Conservation (phyloP, 2,888 invertebrate genomes). For the Nomada fabriciana region DNA sequence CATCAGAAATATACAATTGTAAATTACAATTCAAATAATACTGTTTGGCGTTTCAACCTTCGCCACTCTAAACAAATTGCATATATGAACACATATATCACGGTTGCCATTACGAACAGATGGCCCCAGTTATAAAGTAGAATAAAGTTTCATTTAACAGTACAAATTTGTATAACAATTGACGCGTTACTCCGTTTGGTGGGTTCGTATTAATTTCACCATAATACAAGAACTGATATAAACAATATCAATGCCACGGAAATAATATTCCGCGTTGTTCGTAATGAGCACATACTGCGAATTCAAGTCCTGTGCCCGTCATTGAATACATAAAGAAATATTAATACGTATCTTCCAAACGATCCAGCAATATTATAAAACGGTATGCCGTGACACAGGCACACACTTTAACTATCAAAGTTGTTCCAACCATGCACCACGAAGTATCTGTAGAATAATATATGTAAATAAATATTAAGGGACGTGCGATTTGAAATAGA, state of each 20-base stretch:
- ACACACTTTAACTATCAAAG: slow-evolving; percentile 1
- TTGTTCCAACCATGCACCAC: neutral
- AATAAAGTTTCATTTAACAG: neutral
- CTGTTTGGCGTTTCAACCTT: slow-evolving; percentile 4
- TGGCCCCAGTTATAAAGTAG: neutral
- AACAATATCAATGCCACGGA: neutral
- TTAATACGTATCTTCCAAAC: neutral
- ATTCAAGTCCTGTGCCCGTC: neutral
- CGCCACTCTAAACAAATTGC: slow-evolving; percentile 1
- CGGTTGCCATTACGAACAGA: neutral
- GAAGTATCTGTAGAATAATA: neutral
- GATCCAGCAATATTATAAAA: neutral
- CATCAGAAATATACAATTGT: neutral
- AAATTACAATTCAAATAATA: neutral
- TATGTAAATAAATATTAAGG: neutral
- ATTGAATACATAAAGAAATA: neutral
- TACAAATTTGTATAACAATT: neutral
- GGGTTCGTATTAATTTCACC: slow-evolving; percentile 1
- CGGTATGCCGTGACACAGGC: neutral
- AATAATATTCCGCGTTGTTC: neutral
- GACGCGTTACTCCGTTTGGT: neutral
- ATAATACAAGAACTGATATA: neutral
- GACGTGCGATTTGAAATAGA: neutral
- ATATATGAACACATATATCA: neutral
- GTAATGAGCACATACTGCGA: neutral